Percentiles rank a stretch among this genome's conserved stretches.
Conservation (phyloP, 1,140 invertebrate genomes). For the Bradysia coprophila region DNA sequence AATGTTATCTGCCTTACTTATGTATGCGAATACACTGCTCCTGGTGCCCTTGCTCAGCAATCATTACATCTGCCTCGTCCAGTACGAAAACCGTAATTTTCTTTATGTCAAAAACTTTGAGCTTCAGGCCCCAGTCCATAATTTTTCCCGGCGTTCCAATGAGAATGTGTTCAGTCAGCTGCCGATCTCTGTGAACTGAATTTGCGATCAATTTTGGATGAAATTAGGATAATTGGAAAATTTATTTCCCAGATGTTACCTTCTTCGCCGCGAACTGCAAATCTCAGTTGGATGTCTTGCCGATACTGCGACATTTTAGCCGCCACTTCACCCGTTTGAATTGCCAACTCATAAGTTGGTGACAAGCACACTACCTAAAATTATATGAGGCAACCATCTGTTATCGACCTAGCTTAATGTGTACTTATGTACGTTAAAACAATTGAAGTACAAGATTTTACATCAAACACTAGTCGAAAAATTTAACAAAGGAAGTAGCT, state of each 20-base stretch:
- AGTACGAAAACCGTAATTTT: conserved; percentile 89
- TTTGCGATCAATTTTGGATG: no score
- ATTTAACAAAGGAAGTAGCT: no score
- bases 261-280: conserved; percentile 86
- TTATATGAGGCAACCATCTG: no score
- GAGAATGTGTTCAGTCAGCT: conserved; percentile 93
- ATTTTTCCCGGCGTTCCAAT: conserved; percentile 92
- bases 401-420: no score
- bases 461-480: conserved; percentile 80
- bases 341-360: conserved; percentile 92
- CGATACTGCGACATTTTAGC: conserved; percentile 87
- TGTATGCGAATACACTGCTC: conserved; percentile 92
- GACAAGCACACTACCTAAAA: conserved; percentile 83
- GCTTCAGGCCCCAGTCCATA: conserved; percentile 80
- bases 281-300: conserved; percentile 74
- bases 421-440: no score
- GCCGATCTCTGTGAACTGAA: no score
- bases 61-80: conserved; percentile 99
- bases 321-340: conserved; percentile 92
- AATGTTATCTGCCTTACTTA: no score
- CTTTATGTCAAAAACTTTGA: conserved; percentile 67
- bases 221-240: no score
- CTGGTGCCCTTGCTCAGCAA: conserved; percentile 92
- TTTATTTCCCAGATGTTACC: no score
- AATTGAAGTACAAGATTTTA: no score